These are phyloP conservation scores for Ptiloglossa arizonensis DNA, from an alignment of 1,140 invertebrate genomes.

Conservation along the genomic window DNA sequence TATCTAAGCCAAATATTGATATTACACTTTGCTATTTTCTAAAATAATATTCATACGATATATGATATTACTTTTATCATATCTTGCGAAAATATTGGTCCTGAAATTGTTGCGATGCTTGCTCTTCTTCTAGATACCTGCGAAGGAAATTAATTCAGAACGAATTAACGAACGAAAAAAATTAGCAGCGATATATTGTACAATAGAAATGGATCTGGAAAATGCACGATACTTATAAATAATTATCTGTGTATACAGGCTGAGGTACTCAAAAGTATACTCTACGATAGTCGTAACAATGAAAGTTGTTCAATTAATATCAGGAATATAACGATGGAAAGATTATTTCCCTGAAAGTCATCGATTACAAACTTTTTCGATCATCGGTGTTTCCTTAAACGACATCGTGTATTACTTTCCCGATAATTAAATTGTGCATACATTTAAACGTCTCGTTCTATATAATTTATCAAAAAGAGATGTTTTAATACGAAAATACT, in stretches of 20 bases:
- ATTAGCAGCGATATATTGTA: no score
- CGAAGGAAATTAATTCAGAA: constrained; percentile 57
- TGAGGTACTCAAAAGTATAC: no score
- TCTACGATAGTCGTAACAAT: no score
- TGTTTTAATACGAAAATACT: constrained; percentile 35
- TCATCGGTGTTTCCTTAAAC: no score
- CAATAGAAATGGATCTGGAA: constrained; percentile 6
- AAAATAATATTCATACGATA: constrained; percentile 5
- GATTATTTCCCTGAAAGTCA: no score
- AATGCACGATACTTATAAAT: not conserved
- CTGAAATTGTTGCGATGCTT: constrained; percentile 79
- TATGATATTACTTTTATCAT: constrained; percentile 75
- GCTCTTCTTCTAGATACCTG: constrained; percentile 80
- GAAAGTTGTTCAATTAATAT: no score
- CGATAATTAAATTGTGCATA: not conserved
- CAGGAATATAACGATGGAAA: no score
- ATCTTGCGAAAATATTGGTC: constrained; percentile 74
- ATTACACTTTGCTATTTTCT: no score
- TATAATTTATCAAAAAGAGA: constrained; percentile 8
- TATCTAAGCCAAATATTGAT: no score
- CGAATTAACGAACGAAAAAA: not conserved
- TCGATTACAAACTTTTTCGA: no score
- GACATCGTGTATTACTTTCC: no score
- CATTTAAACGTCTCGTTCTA: not conserved
- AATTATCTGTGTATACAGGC: no score